phyloP scores from a whole-genome alignment of 2,888 invertebrate genomes.

The Metopia argyrocephala region DNA sequence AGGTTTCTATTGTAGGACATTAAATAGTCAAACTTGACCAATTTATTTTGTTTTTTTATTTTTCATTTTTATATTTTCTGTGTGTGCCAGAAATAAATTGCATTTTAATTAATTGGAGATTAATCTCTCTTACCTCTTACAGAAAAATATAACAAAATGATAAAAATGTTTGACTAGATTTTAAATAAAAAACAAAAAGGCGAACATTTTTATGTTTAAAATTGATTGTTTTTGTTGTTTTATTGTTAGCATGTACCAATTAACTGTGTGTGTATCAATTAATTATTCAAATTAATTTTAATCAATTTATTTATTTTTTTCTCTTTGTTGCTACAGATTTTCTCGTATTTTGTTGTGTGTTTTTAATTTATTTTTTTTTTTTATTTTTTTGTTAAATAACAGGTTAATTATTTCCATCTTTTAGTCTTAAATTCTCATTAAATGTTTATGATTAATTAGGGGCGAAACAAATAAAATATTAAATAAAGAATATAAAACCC shows the following conservation, averaged over 20 bases:
- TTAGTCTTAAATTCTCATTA: not conserved
- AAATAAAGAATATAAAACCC: not conserved
- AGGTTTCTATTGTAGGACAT: too few species aligned
- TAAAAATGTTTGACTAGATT: slow-evolving; percentile 41
- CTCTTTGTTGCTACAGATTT: not conserved
- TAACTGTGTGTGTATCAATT: slow-evolving; percentile 56
- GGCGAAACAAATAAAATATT: too few species aligned
- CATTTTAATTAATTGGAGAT: slow-evolving; percentile 46
- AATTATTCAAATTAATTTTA: slow-evolving; percentile 57
- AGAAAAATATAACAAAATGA: slow-evolving; percentile 3
- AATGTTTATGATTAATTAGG: slow-evolving; percentile 13
- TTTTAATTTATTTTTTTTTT: not conserved
- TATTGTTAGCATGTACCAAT: slow-evolving; percentile 34
- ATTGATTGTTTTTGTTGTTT: slow-evolving; percentile 15
- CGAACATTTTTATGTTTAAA: too few species aligned
- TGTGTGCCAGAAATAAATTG: not conserved
- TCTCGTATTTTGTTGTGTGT: too few species aligned
- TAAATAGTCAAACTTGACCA: too few species aligned
- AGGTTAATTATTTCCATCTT: not conserved
- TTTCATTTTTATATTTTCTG: not conserved
- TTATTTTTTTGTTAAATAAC: not conserved
- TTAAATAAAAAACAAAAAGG: slow-evolving; percentile 3
- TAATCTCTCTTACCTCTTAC: slow-evolving; percentile 29
- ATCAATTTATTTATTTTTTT: slow-evolving; percentile 3
- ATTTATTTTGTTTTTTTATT: too few species aligned